Base-by-base conservation (phyloP, 2,888 invertebrate species). In the Hirtodrosophila trivittata region DNA sequence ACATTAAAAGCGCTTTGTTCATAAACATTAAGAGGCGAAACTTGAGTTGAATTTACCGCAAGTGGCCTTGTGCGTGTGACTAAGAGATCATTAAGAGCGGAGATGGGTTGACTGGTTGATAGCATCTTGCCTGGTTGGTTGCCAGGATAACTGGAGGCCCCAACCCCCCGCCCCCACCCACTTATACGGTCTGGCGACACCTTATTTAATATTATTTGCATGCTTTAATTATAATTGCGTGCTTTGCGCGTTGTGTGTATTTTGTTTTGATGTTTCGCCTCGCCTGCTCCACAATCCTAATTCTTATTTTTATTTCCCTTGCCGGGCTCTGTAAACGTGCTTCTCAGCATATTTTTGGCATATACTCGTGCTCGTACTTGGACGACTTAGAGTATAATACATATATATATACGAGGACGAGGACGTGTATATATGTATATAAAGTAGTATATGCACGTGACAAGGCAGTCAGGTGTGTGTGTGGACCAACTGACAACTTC, bases 161-260 rank as follows among this genome's bases (percentile, higher is more conserved):
- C 5, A 21, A 21, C 18, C 2, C 18, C 2, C 5, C 2, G 5
- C 18, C 2, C 18, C 18, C 18, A n/a, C 18, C 18, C 1, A 25
- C 16, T 18, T 12, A 47, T 55, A 55, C 46, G 55, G 21, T 47
- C 30, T 42, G 47, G 60, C 51, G 39, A 41, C 57, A 50, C 57
- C 62, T 63, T 57, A 57, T 63, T 66, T 66, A 57, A 57, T 66
- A 50, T 66, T 66, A 62, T 66, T 66, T 66, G 62, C 66, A 57
- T 57, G 55, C 57, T 66, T 62, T 63, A 66, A 66, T 66, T 62
- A 66, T 62, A 60, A 46, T 55, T 65, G 55, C 58, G 58, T 54
- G 59, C 49, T 35, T 26, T 37, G 32, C 4, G 32, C 32, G 26
- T 37, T 21, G 18, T 46, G 33, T 47, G 46, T 39, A 41, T 45